Evolutionary conservation across 35 echinoderm and acorn worm genomes (phyloP).

Genomic region (Diadema setosum): DNA sequence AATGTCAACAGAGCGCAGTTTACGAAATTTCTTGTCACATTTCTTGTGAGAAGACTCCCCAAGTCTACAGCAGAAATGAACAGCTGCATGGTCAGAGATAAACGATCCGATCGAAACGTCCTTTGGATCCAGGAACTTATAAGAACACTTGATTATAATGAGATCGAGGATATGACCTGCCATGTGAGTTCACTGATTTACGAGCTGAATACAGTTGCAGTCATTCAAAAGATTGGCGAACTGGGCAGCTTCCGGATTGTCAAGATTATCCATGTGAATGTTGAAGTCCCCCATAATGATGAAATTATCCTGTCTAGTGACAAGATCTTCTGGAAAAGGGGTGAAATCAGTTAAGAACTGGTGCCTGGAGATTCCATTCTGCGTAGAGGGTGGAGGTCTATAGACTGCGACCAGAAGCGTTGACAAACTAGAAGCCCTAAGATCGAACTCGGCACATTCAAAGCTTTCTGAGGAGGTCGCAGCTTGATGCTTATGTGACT

Average conservation of each 20-base stretch:
- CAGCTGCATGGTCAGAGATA: background rate
- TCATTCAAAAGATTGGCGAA: background rate
- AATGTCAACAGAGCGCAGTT: background rate
- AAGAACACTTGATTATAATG: background rate
- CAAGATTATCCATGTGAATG: slow-evolving; percentile 2
- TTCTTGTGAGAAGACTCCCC: background rate
- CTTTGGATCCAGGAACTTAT: background rate
- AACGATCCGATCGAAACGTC: background rate
- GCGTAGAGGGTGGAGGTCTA: background rate
- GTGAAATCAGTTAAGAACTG: background rate
- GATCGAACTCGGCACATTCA: background rate
- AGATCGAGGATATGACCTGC: background rate
- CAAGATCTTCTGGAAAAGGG: background rate
- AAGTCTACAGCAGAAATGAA: background rate
- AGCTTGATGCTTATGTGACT: background rate
- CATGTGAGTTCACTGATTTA: background rate
- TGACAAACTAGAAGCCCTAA: background rate
- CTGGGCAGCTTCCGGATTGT: background rate
- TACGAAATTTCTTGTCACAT: background rate
- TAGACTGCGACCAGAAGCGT: background rate
- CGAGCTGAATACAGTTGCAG: background rate
- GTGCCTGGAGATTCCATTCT: background rate
- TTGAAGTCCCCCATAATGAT: no score
- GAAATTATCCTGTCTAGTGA: background rate
- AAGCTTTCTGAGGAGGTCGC: background rate